Base-by-base conservation (phyloP, 2,888 invertebrate genomes). In the Drosophila mulleri region DNA sequence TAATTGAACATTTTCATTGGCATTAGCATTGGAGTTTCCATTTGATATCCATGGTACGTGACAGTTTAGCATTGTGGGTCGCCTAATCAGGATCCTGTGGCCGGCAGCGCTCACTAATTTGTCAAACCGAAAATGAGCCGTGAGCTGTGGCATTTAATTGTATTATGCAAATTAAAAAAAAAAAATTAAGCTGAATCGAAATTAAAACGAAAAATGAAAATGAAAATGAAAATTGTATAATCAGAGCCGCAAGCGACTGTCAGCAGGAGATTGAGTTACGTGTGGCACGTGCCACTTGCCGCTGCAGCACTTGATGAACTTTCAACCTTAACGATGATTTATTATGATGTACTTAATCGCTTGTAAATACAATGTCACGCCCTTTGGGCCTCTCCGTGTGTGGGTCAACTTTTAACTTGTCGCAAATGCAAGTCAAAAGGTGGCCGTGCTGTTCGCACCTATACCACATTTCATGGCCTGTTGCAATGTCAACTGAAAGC, bases 31-130 rank as follows among this genome's bases (percentile, higher is more conserved):
- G 75, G 75, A 63, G 53, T 71, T 76, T 72, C 67, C 72, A 67
- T 82, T 83, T 67, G 69, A 83, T 80, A 82, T 72, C 72, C 83
- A 63, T 53, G 60, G 48, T 69, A 86, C 85, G 85, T 85, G 88
- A 86, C 80, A 75, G 75, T 72, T 78, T 65, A 62, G 62, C 60
- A 35, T 29, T 23, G 50, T 44, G 53, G 59, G 64, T n/a, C 41
- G 66, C 18, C 75, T 78, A 71, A 75, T 75, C 78, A 50, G 58
- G 20, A n/a, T 23, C 26, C 56, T 50, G 48, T 58, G 56, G 60
- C 68, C 57, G 56, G 61, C 41, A 74, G 75, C 74, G 48, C 52
- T 35, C 26, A 74, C 64, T 75, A 80, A 80, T 67, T 80, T 77
- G 75, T 71, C 75, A 80, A 71, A 67, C 62, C 67, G 26, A 72